phyloP scores from a whole-genome alignment of 2,113 vertebrate genomes.

The Elephantulus edwardii region DNA sequence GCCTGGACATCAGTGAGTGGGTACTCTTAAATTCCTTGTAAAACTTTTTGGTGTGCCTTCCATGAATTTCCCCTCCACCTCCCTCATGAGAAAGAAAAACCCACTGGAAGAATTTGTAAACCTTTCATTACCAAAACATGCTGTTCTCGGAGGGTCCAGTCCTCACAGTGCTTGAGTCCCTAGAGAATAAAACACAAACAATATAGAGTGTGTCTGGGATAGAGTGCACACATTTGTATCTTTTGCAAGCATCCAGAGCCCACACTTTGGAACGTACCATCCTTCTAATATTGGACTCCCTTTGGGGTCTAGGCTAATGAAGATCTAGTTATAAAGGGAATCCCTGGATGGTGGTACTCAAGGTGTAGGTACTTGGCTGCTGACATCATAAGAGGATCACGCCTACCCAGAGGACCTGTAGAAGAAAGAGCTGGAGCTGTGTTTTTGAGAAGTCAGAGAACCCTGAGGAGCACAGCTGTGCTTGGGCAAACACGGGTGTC shows the following conservation, averaged over 20 bases:
- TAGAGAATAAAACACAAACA: fast-evolving
- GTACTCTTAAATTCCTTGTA: background rate
- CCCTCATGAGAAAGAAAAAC: background rate
- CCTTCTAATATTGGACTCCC: background rate
- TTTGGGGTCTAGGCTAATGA: background rate
- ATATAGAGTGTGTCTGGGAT: background rate
- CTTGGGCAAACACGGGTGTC: background rate
- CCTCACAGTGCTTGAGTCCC: background rate
- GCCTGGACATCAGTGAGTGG: background rate
- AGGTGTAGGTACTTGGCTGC: background rate
- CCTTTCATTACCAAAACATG: background rate
- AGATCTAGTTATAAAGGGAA: background rate
- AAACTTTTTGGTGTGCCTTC: background rate
- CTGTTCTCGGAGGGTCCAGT: background rate
- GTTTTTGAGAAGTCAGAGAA: background rate
- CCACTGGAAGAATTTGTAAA: background rate
- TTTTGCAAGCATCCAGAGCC: background rate
- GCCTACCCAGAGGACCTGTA: background rate
- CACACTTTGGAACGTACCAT: background rate
- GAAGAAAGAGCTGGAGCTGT: background rate
- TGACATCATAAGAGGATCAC: background rate
- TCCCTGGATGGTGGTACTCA: background rate
- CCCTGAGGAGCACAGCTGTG: background rate
- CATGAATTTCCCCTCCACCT: background rate
- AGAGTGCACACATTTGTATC: background rate